Conservation (phyloP, 2,888 invertebrate species). For the Aproaerema taeniolella region DNA sequence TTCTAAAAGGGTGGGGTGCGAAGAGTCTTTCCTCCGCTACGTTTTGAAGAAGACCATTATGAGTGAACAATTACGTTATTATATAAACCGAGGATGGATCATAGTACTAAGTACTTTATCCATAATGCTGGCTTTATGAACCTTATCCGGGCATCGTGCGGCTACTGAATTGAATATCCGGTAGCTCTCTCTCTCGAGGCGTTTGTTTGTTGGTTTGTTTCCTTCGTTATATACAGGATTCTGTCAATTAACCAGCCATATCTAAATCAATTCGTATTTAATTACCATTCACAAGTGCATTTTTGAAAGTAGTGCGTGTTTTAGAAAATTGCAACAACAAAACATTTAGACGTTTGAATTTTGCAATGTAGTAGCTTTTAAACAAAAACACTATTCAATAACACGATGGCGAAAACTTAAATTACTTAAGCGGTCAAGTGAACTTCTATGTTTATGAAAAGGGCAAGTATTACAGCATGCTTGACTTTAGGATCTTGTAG, state of each 20-base stretch:
- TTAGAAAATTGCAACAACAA: no score
- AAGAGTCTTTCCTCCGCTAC: no score
- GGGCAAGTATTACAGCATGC: constrained; percentile 7
- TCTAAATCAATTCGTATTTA: not conserved
- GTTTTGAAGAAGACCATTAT: constrained; percentile 2
- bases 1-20: no score
- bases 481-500: not conserved
- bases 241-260: constrained; percentile 23
- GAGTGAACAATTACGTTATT: constrained; percentile 3
- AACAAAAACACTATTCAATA: not conserved
- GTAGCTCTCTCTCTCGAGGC: constrained; percentile 20
- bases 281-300: no score
- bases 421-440: constrained; percentile 1
- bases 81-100: not conserved
- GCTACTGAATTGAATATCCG: constrained; percentile 33
- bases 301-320: no score
- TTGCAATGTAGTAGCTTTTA: not conserved
- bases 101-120: not conserved
- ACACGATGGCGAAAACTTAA: not conserved
- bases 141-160: constrained; percentile 13
- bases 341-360: not conserved
- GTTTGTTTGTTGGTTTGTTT: constrained; percentile 21
- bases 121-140: no score
- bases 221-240: no score
- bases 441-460: constrained; percentile 12